Evolutionary conservation across 2,888 invertebrate genomes (phyloP).

Genomic region (Glyphotaelius pellucidus): DNA sequence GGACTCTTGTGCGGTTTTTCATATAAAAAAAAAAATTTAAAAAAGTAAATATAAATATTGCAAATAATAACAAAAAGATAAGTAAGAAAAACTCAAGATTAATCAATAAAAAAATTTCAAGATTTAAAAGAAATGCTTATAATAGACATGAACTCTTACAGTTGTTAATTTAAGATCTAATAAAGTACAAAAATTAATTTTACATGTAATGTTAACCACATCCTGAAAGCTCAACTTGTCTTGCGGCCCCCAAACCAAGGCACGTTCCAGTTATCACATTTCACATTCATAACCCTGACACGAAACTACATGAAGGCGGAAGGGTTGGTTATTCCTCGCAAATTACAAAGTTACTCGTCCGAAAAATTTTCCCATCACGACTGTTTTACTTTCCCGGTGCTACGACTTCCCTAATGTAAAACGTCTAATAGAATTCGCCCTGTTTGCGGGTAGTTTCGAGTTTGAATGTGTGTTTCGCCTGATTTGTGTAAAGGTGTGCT

Average conservation of each 20-base stretch:
- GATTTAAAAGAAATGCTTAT: too few species aligned
- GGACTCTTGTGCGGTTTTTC: too few species aligned
- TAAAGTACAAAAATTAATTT: not conserved
- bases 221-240: conserved; percentile 12
- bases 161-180: too few species aligned
- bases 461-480: not conserved
- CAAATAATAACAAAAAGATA: too few species aligned
- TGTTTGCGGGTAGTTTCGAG: not conserved
- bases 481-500: not conserved
- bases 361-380: conserved; percentile 15
- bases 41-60: too few species aligned
- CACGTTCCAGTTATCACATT: not conserved
- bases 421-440: conserved; percentile 2
- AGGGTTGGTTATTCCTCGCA: not conserved
- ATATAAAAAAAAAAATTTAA: too few species aligned
- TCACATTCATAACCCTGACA: not conserved
- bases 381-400: not conserved
- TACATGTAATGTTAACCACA: not conserved
- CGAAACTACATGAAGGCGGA: not conserved
- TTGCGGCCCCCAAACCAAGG: not conserved
- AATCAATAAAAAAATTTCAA: too few species aligned
- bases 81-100: too few species aligned
- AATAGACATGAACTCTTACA: too few species aligned
- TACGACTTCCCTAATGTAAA: not conserved
- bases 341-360: conserved; percentile 24